These are phyloP conservation scores for Falco novaeseelandiae DNA, from an alignment of 2,797 vertebrate species.

Conservation along the genomic window DNA sequence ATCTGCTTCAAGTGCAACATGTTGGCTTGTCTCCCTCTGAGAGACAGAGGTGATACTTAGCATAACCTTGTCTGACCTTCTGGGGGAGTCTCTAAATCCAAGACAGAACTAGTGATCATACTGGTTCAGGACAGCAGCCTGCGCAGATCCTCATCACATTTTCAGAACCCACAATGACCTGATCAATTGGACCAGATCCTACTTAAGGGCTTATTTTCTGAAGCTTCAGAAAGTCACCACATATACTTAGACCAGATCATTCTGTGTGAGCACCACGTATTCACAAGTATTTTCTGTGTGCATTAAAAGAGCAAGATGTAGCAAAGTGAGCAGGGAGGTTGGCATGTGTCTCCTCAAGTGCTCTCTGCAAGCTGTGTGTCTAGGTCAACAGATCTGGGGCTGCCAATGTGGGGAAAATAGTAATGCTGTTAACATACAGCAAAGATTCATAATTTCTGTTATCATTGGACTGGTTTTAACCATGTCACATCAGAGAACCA, in stretches of 20 bases:
- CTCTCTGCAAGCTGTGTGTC: not conserved
- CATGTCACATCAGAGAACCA: not conserved
- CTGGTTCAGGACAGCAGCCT: not conserved
- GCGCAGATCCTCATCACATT: not conserved
- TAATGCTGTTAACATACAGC: not conserved
- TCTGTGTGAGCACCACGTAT: not conserved
- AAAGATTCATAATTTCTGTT: not conserved
- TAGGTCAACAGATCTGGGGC: not conserved
- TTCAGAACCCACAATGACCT: not conserved
- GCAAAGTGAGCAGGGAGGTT: not conserved
- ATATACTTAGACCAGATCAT: not conserved
- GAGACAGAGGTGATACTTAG: not conserved
- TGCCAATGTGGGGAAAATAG: not conserved
- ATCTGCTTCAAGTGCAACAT: not conserved
- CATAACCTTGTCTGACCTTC: not conserved
- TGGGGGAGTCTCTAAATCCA: not conserved
- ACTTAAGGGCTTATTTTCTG: not conserved
- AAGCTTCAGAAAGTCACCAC: not conserved
- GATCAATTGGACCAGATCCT: not conserved
- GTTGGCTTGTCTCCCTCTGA: conserved; percentile 2
- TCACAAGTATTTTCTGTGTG: not conserved
- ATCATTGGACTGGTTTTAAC: not conserved
- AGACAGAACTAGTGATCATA: not conserved
- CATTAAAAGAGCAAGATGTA: not conserved
- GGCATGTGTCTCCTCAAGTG: not conserved